phyloP scores from a whole-genome alignment of 1,140 invertebrate species.

The Drosophila orosa region DNA sequence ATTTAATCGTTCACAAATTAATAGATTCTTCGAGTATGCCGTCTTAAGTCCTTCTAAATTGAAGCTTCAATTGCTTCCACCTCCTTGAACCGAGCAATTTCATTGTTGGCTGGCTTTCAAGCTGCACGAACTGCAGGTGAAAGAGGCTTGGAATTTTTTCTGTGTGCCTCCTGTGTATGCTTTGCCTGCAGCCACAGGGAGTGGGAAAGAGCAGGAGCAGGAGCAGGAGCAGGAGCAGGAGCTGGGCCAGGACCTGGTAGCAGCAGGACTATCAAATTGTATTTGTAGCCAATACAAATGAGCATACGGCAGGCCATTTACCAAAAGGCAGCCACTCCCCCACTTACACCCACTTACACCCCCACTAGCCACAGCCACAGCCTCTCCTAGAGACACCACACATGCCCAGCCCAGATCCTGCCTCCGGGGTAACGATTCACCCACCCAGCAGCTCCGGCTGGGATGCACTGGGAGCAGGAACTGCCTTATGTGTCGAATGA shows the following conservation, averaged over 20 bases:
- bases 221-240: not conserved
- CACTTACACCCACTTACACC: conserved; percentile 26
- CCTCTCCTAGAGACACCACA: conserved; percentile 6
- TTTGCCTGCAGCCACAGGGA: conserved; percentile 52
- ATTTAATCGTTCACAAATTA: conserved; percentile 9
- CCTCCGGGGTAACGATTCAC: not conserved
- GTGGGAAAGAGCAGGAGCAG: not conserved
- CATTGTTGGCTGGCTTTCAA: conserved; percentile 16
- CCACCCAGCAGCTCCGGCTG: not conserved
- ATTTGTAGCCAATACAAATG: conserved; percentile 82
- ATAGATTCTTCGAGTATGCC: not conserved
- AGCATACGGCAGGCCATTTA: conserved; percentile 80
- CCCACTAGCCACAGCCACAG: conserved; percentile 16
- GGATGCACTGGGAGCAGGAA: conserved; percentile 35
- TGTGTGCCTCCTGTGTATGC: conserved; percentile 74
- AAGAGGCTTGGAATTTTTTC: conserved; percentile 29
- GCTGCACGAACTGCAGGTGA: conserved; percentile 12
- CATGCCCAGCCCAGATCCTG: conserved; percentile 8
- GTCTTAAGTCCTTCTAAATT: conserved; percentile 2
- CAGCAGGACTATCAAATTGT: conserved; percentile 75
- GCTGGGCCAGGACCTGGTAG: conserved; percentile 11
- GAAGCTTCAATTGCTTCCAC: conserved; percentile 33
- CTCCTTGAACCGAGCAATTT: conserved; percentile 33
- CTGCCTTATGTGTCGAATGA: conserved; percentile 55
- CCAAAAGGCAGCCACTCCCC: conserved; percentile 59